phyloP scores from a whole-genome alignment of 2,797 vertebrate genomes.

The Sebastes itinus region DNA sequence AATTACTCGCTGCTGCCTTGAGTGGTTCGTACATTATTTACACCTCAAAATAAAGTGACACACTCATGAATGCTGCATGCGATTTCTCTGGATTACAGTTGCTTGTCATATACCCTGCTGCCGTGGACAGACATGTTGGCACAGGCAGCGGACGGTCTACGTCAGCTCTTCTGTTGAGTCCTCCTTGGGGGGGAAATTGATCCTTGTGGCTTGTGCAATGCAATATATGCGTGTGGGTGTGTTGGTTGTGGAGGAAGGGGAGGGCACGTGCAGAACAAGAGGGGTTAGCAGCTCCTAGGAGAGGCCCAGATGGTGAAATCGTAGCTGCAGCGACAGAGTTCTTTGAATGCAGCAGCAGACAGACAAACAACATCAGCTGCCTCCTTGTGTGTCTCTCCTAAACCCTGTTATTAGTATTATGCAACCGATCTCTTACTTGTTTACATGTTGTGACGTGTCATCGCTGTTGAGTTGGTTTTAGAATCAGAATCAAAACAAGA shows the following conservation, averaged over 20 bases:
- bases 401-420: background rate
- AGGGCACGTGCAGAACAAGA: slow-evolving; percentile 18
- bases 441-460: slow-evolving; percentile 4
- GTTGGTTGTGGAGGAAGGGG: background rate
- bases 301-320: slow-evolving; percentile 40
- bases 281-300: background rate
- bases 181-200: slow-evolving; percentile 53
- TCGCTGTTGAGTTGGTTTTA: background rate
- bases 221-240: slow-evolving; percentile 2
- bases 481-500: background rate
- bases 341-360: background rate
- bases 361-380: slow-evolving; percentile 36
- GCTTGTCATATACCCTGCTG: background rate
- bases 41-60: slow-evolving; percentile 12
- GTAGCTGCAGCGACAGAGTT: slow-evolving; percentile 8
- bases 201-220: slow-evolving; percentile 24
- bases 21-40: slow-evolving; percentile 37
- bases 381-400: slow-evolving; percentile 1
- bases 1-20: slow-evolving; percentile 3
- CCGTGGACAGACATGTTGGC: slow-evolving; percentile 35
- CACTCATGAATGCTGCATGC: slow-evolving; percentile 24
- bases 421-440: slow-evolving; percentile 1
- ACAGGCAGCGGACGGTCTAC: background rate
- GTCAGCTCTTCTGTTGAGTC: background rate
- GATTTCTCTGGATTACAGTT: slow-evolving; percentile 20